Percentiles rank a stretch among this genome's conserved stretches.
These are phyloP conservation scores for Cavia aperea DNA, from an alignment of 2,113 vertebrate genomes.

Conservation along the genomic window DNA sequence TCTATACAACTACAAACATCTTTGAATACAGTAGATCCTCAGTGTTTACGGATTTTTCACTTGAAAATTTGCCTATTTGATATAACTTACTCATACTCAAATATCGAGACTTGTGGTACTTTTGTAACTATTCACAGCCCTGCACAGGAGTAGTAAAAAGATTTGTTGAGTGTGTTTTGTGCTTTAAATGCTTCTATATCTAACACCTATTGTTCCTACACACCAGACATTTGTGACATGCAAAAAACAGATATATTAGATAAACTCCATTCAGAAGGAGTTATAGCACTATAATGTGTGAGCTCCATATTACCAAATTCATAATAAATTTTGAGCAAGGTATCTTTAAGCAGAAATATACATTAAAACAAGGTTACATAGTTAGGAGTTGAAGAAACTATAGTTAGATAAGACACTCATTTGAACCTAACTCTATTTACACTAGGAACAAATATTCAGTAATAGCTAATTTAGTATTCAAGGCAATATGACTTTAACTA, in stretches of 20 bases:
- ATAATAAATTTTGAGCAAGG: background rate
- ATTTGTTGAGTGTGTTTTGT: background rate
- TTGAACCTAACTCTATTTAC: background rate
- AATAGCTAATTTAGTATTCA: background rate
- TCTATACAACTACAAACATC: background rate
- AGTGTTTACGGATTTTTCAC: background rate
- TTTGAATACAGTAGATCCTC: background rate
- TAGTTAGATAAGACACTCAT: background rate
- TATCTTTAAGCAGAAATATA: conserved; percentile 6
- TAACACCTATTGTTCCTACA: background rate
- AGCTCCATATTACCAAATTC: background rate
- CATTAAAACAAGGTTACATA: background rate
- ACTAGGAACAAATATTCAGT: background rate
- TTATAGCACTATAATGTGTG: background rate
- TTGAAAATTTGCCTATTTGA: background rate
- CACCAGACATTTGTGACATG: background rate
- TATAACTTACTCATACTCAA: background rate
- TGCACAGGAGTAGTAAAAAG: background rate
- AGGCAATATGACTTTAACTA: background rate
- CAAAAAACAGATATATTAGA: background rate
- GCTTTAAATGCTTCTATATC: background rate
- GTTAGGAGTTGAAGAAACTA: background rate
- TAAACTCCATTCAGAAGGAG: background rate
- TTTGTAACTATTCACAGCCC: background rate
- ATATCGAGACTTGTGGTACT: background rate